Conservation (phyloP, 2,888 invertebrate species). For the Lasioglossum calceatum region DNA sequence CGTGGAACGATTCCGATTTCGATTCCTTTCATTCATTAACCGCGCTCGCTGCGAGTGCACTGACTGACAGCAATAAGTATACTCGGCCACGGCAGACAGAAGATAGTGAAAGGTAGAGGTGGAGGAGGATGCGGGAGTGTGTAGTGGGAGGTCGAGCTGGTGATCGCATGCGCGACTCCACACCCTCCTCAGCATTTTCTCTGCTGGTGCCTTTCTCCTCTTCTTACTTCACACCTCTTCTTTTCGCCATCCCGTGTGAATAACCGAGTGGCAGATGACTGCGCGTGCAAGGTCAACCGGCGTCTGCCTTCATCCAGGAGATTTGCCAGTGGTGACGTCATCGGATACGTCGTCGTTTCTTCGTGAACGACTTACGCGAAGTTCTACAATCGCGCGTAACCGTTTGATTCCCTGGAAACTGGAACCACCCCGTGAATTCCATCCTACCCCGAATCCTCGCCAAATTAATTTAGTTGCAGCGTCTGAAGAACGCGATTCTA, state of each 20-base stretch:
- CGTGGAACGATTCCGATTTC: constrained; percentile 39
- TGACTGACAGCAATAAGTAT: constrained; percentile 68
- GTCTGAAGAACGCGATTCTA: too few species aligned
- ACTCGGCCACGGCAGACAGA: constrained; percentile 51
- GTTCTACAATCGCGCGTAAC: constrained; percentile 43
- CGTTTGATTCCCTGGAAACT: constrained; percentile 11
- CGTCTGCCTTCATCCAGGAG: constrained; percentile 70
- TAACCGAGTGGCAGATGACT: constrained; percentile 69
- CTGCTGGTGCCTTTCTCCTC: constrained; percentile 28
- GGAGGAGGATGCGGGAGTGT: constrained; percentile 28
- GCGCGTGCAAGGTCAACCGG: constrained; percentile 77
- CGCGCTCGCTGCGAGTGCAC: constrained; percentile 60
- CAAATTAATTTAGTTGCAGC: too few species aligned
- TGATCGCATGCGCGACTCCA: constrained; percentile 61
- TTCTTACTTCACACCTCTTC: constrained; percentile 47
- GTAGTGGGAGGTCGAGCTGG: constrained; percentile 45
- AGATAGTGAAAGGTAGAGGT: constrained; percentile 69
- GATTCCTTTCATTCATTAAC: constrained; percentile 71
- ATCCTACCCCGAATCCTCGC: not conserved
- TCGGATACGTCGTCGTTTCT: constrained; percentile 45
- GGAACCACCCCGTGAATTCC: not conserved
- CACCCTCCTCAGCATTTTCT: constrained; percentile 45
- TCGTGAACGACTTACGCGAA: constrained; percentile 44
- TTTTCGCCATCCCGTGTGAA: constrained; percentile 63
- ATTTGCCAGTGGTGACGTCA: constrained; percentile 68